Evolutionary conservation across 1,140 invertebrate species (phyloP).

Genomic region (Caenorhabditis elegans): DNA sequence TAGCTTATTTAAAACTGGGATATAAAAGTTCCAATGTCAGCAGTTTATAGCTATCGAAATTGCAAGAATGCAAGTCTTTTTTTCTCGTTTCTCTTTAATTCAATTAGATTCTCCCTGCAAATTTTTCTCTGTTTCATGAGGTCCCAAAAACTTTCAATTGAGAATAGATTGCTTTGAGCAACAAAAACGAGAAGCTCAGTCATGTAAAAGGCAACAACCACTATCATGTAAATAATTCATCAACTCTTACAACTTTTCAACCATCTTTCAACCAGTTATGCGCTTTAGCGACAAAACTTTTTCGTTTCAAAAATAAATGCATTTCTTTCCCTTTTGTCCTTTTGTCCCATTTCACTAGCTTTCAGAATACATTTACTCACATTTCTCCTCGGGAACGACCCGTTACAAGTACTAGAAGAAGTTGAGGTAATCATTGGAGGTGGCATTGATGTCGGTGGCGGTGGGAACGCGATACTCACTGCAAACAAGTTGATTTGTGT

Average conservation of each 20-base stretch:
- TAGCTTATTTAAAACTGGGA: too few relatives aligned
- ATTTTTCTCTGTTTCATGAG: not conserved
- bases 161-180: not conserved
- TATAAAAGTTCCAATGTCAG: too few relatives aligned
- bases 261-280: not conserved
- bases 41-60: too few relatives aligned
- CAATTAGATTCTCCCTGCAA: not conserved
- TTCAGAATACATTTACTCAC: not conserved
- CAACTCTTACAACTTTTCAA: slow-evolving; percentile 13
- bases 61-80: not conserved
- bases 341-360: too few relatives aligned
- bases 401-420: not conserved
- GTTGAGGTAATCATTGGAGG: slow-evolving; percentile 1
- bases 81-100: not conserved
- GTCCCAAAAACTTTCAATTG: not conserved
- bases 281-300: not conserved
- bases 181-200: too few relatives aligned
- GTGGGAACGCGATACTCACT: slow-evolving; percentile 24
- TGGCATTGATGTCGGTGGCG: not conserved
- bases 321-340: not conserved
- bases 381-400: slow-evolving; percentile 17
- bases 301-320: not conserved
- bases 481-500: not conserved
- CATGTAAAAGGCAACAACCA: not conserved
- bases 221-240: slow-evolving; percentile 28